Conservation (phyloP, 2,113 vertebrate species). For the Dissostichus mawsoni region DNA sequence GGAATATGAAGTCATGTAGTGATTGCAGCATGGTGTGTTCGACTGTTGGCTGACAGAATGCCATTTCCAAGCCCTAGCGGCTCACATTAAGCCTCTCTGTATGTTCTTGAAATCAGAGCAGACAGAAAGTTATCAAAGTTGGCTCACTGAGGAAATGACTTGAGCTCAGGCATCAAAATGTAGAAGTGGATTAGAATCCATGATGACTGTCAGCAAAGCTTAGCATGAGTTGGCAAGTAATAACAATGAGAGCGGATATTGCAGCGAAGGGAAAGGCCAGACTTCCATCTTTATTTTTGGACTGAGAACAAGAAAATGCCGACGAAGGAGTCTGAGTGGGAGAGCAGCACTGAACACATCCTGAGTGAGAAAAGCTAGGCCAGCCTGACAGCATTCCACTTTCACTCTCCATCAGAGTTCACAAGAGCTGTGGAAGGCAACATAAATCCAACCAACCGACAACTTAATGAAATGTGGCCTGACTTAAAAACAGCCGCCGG, state of each 20-base stretch:
- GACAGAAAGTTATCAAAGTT: conserved; percentile 37
- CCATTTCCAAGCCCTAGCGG: conserved; percentile 11
- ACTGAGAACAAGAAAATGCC: conserved; percentile 57
- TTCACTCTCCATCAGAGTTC: conserved; percentile 44
- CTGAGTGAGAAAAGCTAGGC: conserved; percentile 17
- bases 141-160: conserved; percentile 20
- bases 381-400: conserved; percentile 36
- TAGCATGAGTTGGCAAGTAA: conserved; percentile 52
- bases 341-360: conserved; percentile 23
- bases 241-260: conserved; percentile 70
- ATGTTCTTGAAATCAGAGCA: background rate
- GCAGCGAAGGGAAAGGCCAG: conserved; percentile 64
- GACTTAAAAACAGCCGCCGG: background rate
- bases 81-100: background rate
- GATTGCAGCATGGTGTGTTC: background rate
- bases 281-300: conserved; percentile 75
- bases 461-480: background rate
- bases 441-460: background rate
- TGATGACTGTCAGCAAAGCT: conserved; percentile 41
- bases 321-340: conserved; percentile 51
- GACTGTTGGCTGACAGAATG: conserved; percentile 7
- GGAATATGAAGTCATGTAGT: background rate
- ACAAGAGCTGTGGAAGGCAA: conserved; percentile 1
- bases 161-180: conserved; percentile 15
- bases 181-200: conserved; percentile 40